Percentiles rank a stretch among this genome's conserved stretches.
Evolutionary conservation across 1,140 invertebrate species (phyloP).

Genomic region (Bombus confusus): DNA sequence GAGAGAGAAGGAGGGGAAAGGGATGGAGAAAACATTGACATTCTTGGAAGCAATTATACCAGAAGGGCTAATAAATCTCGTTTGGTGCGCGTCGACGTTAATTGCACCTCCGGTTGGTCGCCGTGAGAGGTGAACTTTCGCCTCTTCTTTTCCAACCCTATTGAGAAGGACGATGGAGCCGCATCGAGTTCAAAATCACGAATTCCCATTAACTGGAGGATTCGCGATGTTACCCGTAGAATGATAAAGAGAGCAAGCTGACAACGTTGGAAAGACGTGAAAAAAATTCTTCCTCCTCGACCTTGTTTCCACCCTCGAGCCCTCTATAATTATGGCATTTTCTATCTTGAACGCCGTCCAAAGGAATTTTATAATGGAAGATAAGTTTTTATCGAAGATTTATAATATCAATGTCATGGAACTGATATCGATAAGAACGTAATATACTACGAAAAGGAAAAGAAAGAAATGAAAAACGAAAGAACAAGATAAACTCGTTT

Average conservation of each 20-base stretch:
- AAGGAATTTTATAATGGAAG: not conserved
- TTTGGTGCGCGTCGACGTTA: slow-evolving; percentile 64
- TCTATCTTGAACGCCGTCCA: no score
- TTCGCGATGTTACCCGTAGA: slow-evolving; percentile 22
- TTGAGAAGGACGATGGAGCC: slow-evolving; percentile 30
- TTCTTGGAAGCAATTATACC: slow-evolving; percentile 66
- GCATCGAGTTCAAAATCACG: slow-evolving; percentile 53
- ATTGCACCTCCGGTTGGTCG: slow-evolving; percentile 58
- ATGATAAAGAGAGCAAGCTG: slow-evolving; percentile 37
- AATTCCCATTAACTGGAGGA: slow-evolving; percentile 47
- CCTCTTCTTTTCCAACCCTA: not conserved
- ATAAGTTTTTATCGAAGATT: not conserved
- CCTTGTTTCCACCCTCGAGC: slow-evolving; percentile 1
- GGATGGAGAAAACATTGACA: slow-evolving; percentile 34
- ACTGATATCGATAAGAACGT: not conserved
- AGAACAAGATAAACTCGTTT: no score
- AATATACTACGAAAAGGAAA: not conserved
- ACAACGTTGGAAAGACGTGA: not conserved
- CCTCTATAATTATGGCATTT: not conserved
- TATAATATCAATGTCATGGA: not conserved
- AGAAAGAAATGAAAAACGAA: no score
- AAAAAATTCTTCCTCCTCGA: slow-evolving; percentile 23
- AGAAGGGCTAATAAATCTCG: slow-evolving; percentile 65
- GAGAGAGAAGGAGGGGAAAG: not conserved
- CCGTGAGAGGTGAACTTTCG: slow-evolving; percentile 18